Conservation (phyloP, 2,888 invertebrate genomes). For the Neoascia interrupta region DNA sequence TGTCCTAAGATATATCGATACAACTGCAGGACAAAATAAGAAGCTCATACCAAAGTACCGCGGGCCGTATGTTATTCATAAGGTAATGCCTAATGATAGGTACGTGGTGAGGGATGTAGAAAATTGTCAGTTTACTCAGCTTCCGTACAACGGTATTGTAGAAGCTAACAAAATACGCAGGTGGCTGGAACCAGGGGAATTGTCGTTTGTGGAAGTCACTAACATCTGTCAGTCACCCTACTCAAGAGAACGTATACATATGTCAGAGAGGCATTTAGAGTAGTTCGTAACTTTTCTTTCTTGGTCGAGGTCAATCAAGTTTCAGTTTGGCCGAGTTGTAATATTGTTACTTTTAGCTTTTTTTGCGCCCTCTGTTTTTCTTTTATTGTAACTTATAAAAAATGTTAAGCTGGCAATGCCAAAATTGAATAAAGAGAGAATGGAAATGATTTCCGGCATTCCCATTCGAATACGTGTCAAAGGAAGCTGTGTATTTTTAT, state of each 20-base stretch:
- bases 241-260: neutral
- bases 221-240: neutral
- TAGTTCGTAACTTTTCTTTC: neutral
- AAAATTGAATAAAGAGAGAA: neutral
- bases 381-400: neutral
- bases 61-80: conserved; percentile 71
- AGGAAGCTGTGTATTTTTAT: no score
- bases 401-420: neutral
- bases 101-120: conserved; percentile 68
- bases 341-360: conserved; percentile 2
- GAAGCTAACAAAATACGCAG: conserved; percentile 32
- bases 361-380: conserved; percentile 1
- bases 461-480: no score
- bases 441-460: neutral
- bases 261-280: neutral
- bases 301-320: conserved; percentile 1
- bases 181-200: conserved; percentile 2
- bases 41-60: conserved; percentile 71
- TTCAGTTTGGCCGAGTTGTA: neutral
- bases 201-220: neutral
- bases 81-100: no score
- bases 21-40: conserved; percentile 22
- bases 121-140: conserved; percentile 70
- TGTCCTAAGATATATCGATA: conserved; percentile 13
- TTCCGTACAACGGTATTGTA: conserved; percentile 61